These are phyloP conservation scores for Xyliphius kryptos DNA, from an alignment of 2,113 vertebrate genomes.

Conservation along the genomic window DNA sequence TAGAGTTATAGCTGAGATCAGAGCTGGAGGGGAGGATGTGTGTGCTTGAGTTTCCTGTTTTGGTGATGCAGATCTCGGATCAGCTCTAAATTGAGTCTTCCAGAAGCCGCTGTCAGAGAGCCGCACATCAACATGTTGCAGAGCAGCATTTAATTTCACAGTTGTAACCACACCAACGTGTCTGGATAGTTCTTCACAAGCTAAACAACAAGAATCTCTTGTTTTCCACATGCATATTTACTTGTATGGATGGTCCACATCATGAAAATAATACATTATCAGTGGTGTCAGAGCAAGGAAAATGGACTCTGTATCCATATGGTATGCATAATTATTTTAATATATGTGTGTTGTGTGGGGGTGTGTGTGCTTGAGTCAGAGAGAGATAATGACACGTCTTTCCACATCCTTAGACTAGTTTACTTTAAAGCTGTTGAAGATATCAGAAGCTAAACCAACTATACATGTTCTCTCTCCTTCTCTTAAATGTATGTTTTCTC, in stretches of 20 bases:
- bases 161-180: not conserved
- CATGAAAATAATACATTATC: too few relatives aligned
- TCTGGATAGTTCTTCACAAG: not conserved
- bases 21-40: slow-evolving; percentile 51
- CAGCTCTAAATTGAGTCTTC: slow-evolving; percentile 12
- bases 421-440: not conserved
- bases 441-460: slow-evolving; percentile 4
- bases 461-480: not conserved
- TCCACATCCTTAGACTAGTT: not conserved
- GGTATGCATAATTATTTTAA: not conserved
- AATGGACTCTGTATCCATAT: too few relatives aligned
- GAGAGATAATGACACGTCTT: not conserved
- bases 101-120: slow-evolving; percentile 4
- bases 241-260: too few relatives aligned
- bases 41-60: slow-evolving; percentile 62
- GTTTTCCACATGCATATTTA: not conserved
- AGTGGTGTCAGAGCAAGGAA: too few relatives aligned
- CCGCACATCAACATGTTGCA: not conserved
- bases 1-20: slow-evolving; percentile 33
- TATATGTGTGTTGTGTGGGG: not conserved
- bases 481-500: not conserved
- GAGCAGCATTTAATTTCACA: not conserved
- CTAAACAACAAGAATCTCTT: not conserved
- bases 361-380: slow-evolving; percentile 4
- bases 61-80: slow-evolving; percentile 44